phyloP scores from a whole-genome alignment of 2,113 vertebrate species.

The Malaclemys terrapin region DNA sequence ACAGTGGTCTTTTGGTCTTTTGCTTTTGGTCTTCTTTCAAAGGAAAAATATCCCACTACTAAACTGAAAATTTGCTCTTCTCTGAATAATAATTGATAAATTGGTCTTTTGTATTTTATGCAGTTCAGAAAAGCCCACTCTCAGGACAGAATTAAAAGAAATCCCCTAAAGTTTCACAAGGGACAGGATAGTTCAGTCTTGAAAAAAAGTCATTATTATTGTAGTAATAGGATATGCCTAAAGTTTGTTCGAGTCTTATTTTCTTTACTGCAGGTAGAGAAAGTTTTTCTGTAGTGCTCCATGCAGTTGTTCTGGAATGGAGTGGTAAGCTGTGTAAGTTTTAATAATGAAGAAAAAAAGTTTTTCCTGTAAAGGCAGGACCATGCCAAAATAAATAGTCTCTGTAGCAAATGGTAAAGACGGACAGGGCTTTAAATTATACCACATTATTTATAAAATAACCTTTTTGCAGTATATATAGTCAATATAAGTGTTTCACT shows the following conservation, averaged over 20 bases:
- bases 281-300: slow-evolving; percentile 41
- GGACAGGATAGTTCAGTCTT: slow-evolving; percentile 77
- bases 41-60: background rate
- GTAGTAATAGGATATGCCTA: slow-evolving; percentile 92
- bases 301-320: slow-evolving; percentile 60
- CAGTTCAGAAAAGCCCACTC: background rate
- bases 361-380: slow-evolving; percentile 54
- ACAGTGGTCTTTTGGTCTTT: background rate
- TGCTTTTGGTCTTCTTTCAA: background rate
- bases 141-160: slow-evolving; percentile 74
- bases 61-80: background rate
- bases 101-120: background rate
- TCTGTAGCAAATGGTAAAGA: slow-evolving; percentile 38
- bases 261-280: slow-evolving; percentile 76
- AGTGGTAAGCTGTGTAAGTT: slow-evolving; percentile 15
- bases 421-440: background rate
- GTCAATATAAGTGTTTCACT: background rate
- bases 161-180: slow-evolving; percentile 66
- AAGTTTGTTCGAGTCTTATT: slow-evolving; percentile 72
- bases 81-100: background rate
- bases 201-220: slow-evolving; percentile 84
- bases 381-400: slow-evolving; percentile 65
- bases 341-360: background rate
- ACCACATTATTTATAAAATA: background rate
- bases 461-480: background rate